Conservation (phyloP, 2,888 invertebrate genomes). For the Athalia cordata region DNA sequence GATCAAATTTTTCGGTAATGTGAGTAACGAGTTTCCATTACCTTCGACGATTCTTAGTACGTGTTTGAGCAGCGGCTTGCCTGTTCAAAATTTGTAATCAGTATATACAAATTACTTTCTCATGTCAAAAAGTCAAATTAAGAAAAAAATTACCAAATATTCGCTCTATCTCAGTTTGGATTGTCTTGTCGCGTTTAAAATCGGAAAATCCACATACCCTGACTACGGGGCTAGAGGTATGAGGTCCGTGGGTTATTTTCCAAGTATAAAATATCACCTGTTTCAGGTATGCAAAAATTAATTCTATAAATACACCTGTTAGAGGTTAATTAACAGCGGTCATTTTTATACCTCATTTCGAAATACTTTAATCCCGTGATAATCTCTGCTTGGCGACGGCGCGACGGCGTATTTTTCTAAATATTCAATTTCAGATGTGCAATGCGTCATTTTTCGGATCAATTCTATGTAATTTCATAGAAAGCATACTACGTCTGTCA, state of each 20-base stretch:
- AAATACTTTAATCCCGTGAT: conserved; percentile 65
- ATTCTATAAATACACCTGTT: neutral
- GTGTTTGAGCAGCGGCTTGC: conserved; percentile 35
- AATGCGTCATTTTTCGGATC: neutral
- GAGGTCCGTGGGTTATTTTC: conserved; percentile 68
- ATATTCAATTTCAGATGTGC: conserved; percentile 48
- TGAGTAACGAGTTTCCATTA: conserved; percentile 30
- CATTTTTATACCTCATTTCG: conserved; percentile 58
- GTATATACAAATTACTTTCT: no score
- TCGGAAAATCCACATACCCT: conserved; percentile 55
- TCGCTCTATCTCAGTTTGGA: conserved; percentile 62
- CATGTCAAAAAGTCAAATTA: no score
- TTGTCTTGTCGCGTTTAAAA: conserved; percentile 56
- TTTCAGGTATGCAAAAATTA: neutral
- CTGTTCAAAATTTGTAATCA: neutral
- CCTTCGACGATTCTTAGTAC: conserved; percentile 29
- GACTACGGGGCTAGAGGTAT: conserved; percentile 57
- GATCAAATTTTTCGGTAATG: conserved; percentile 43
- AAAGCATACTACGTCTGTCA: no score
- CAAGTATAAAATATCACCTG: conserved; percentile 65
- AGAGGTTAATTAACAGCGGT: no score
- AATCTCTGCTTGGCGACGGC: conserved; percentile 68
- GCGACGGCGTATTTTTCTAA: conserved; percentile 67
- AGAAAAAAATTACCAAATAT: conserved; percentile 60
- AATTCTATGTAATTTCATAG: neutral